Base-by-base conservation (phyloP, 2,113 vertebrate genomes). In the Gorsachius goisagi region DNA sequence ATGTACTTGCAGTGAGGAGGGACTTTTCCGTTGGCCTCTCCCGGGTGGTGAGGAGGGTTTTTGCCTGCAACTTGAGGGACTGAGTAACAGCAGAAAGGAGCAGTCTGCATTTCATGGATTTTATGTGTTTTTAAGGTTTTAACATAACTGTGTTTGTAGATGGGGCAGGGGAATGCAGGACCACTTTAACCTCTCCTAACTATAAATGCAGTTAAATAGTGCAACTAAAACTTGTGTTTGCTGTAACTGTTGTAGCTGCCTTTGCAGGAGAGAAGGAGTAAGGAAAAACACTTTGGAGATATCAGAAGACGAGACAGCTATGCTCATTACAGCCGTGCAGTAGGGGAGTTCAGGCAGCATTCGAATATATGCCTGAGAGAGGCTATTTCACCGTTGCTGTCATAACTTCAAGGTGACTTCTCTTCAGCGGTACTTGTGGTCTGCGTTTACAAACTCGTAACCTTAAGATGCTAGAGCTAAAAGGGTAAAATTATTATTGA, bases 381-480 rank as follows among this genome's bases (percentile, higher is more conserved):
- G 39, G 18, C 15, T 91, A 4, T 93, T 93, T 81, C 35, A 68
- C 26, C 18, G 49, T 62, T 4, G 2, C 45, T 76, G 55, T 80
- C 39, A 11, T 45, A 74, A 58, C 78, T 91, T 80, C 78, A 93
- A 47, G 77, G 69, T 94, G 66, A 73, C 53, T 75, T 81, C 52
- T 78, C 5, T 15, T 83, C 41, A 66, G 21, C 35, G 63, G 24
- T 68, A 6, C 23, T 86, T 68, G 44, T 53, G 12, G 20, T 69
- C 37, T 87, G 5, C 3, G 1, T 78, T 85, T 81, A 24, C 52
- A 44, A 6, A 41, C 15, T 60, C 22, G 62, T 71, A 80, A 60
- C 18, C 39, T 89, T 26, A 82, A 52, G 55, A 75, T 52, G 24
- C 21, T 72, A 24, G n/a, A 84, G 30, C 26, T 63, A 7, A 66